Evolutionary conservation across 1,140 invertebrate genomes (phyloP), one percentile per base, ranked within the genome.

Genomic region (Sycobia sp.): DNA sequence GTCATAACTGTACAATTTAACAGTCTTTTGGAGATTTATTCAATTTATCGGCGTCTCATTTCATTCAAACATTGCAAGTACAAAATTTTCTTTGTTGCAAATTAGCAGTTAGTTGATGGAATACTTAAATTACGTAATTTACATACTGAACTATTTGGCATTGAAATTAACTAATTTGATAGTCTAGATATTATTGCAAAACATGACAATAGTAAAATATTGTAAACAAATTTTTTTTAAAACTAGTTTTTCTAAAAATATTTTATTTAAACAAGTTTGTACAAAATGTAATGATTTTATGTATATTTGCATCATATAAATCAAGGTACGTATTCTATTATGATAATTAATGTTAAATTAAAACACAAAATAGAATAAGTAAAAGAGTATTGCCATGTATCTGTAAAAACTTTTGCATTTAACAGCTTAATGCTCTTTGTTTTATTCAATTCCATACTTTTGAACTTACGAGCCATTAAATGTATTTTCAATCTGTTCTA

Each of bases 371-470:
- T 13, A 29, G 14, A 49, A 29, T 16, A 20, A 49, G n/a, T 32
- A 39, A 49, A 62, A 62, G 36, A 18, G 23, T 3, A 43, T 41
- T 63, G 25, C 50, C 34, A 49, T 36, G 32, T 56, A 34, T 34
- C 29, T 63, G 36, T n/a, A 29, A 7, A 34, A 39, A 32, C 8
- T 9, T 23, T 18, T 9, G 34, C 8, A 4, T 44, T 56, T 16
- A 51, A 57, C 1, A 56, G 38, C n/a, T 16, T 16, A 23, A 55
- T 67, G 67, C n/a, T 32, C 10, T 44, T 76, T 44, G 72, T 67
- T 68, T 76, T 71, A 66, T 70, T 74, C 49, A 77, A 64, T 70
- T 77, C 71, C 53, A 77, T 77, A 56, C 73, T 76, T n/a, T 73
- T 76, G 51, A 77, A 73, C 54, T 71, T 71, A 56, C 73, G 72